Base-by-base conservation (phyloP, 2,797 vertebrate species). In the Meriones psammophilus region DNA sequence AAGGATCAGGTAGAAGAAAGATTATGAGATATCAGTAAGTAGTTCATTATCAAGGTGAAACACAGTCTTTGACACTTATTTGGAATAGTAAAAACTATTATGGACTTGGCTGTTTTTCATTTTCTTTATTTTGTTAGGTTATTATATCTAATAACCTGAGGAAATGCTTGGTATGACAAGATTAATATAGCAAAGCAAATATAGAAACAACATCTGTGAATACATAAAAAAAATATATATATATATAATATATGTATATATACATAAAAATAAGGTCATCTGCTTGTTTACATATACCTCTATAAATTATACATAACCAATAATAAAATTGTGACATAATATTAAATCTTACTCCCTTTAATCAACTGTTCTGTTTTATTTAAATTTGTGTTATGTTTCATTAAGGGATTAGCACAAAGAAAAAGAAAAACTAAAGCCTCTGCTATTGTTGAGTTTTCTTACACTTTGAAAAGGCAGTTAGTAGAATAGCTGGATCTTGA, bases 101-200 rank as follows among this genome's bases (percentile, higher is more conserved):
- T 13, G n/a, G 0, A 13, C n/a, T 22, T 89, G 22, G 46, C 74
- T 76, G 3, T 58, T 20, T 94, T 94, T 60, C 22, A 94, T 88
- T 95, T 97, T 74, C 33, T 33, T 66, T 92, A 15, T 81, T 94
- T 89, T 87, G 8, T 89, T 94, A 86, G 17, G 20, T 14, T 89
- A 88, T 95, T 88, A 62, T 69, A 80, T 88, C 24, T 39, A 66
- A 33, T n/a, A 71, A 42, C 36, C 42, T 95, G 93, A 95, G 81
- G 90, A 95, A 96, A 96, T 94, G 13, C 2, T 85, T 85, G 56
- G 8, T 26, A 71, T 64, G 88, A 86, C 22, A 87, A 89, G 30
- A 90, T 22, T 94, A 92, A 62, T 13, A 69, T 94, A 95, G 7
- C 30, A 88, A 86, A 94, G 78, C 2, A 50, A 77, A 84, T 92